A percentile compares a stretch with the other conserved stretches of the same genome.
phyloP scores from a whole-genome alignment of 2,888 invertebrate species.

The Drosophila falleni region DNA sequence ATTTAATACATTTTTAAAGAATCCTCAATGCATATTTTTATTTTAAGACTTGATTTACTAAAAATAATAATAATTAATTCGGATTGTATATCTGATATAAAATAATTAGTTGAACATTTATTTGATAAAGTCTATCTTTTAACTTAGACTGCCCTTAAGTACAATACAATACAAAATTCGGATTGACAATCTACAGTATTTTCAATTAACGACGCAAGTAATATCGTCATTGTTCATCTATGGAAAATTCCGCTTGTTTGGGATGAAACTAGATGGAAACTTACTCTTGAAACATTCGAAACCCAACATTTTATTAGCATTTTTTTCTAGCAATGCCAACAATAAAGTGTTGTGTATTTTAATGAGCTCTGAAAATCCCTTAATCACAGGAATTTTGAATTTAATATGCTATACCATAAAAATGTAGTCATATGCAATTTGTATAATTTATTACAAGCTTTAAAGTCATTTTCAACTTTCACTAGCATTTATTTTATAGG shows the following conservation, averaged over 20 bases:
- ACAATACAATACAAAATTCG: not conserved
- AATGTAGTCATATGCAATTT: too few species aligned
- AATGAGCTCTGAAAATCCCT: too few species aligned
- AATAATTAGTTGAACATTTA: not conserved
- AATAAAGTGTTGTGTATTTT: too few species aligned
- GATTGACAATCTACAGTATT: not conserved
- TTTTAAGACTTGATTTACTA: not conserved
- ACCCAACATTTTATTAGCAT: too few species aligned
- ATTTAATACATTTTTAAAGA: not conserved
- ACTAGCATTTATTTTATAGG: not conserved
- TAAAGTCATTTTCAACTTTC: not conserved
- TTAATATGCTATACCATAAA: too few species aligned
- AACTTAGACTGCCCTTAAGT: not conserved
- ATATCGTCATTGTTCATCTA: not conserved
- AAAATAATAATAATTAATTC: too few species aligned
- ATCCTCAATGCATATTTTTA: not conserved
- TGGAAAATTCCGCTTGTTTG: not conserved
- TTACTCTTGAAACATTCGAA: not conserved
- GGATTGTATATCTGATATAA: not conserved
- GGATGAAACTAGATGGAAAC: not conserved
- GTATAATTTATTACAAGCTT: too few species aligned
- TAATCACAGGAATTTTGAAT: too few species aligned
- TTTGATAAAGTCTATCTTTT: not conserved
- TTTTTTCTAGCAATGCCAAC: too few species aligned
- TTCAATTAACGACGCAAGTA: not conserved